A percentile compares a stretch with the other conserved stretches of the same genome.
Evolutionary conservation across 2,797 vertebrate genomes (phyloP).

Genomic region (Serranus cabrilla): DNA sequence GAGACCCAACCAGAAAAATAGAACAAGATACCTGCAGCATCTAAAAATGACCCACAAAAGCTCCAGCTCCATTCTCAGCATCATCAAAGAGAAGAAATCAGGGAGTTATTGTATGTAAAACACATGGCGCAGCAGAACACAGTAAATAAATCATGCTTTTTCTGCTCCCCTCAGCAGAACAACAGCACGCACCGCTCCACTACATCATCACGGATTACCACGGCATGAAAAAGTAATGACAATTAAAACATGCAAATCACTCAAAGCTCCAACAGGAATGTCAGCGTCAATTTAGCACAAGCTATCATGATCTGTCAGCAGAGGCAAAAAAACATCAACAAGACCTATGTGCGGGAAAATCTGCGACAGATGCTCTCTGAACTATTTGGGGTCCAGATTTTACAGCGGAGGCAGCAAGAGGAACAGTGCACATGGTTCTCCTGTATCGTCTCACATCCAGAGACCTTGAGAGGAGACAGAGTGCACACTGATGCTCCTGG

Average conservation of each 20-base stretch:
- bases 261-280: conserved; percentile 52
- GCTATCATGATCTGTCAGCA: conserved; percentile 26
- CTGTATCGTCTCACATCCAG: conserved; percentile 42
- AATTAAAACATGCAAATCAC: conserved; percentile 71
- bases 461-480: conserved; percentile 49
- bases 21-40: conserved; percentile 42
- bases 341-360: background rate
- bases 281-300: conserved; percentile 30
- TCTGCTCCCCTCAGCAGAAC: conserved; percentile 64
- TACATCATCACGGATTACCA: conserved; percentile 25
- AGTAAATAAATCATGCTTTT: conserved; percentile 77
- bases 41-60: conserved; percentile 39
- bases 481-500: conserved; percentile 42
- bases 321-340: background rate
- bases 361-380: conserved; percentile 43
- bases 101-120: conserved; percentile 59
- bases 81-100: conserved; percentile 37
- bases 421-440: conserved; percentile 8
- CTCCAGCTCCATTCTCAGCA: conserved; percentile 30
- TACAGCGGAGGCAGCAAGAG: conserved; percentile 22
- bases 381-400: conserved; percentile 33
- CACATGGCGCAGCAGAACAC: conserved; percentile 43
- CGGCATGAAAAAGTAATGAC: conserved; percentile 70
- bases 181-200: conserved; percentile 40
- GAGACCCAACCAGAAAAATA: conserved; percentile 51